phyloP scores from a whole-genome alignment of 2,888 invertebrate species.

The Galerucella pusilla region DNA sequence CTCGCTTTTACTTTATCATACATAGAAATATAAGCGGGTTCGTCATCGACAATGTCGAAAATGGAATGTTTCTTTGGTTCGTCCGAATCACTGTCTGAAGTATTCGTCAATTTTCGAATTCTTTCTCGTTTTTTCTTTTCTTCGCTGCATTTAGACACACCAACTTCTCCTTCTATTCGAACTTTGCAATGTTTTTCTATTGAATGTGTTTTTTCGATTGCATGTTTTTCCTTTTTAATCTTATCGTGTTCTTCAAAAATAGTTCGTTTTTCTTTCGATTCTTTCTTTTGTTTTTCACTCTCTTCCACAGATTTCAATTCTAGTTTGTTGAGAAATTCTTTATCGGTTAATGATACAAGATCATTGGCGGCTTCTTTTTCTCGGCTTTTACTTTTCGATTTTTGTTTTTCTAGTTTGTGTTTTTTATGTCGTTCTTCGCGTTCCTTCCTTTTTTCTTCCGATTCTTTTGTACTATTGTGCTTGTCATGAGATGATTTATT shows the following conservation, averaged over 20 bases:
- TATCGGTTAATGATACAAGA: conserved; percentile 61
- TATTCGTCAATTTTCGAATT: conserved; percentile 66
- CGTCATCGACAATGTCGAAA: conserved; percentile 90
- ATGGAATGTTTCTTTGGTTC: conserved; percentile 91
- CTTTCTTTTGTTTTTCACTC: conserved; percentile 66
- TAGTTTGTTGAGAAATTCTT: conserved; percentile 71
- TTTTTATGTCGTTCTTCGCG: conserved; percentile 60
- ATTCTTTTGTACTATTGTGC: conserved; percentile 62
- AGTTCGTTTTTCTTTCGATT: conserved; percentile 46
- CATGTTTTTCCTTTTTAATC: conserved; percentile 44
- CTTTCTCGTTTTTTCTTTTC: conserved; percentile 54
- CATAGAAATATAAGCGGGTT: conserved; percentile 94
- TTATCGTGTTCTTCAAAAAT: conserved; percentile 42
- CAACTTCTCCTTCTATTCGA: conserved; percentile 43
- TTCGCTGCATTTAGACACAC: conserved; percentile 50
- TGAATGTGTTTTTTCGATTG: conserved; percentile 47
- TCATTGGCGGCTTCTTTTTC: conserved; percentile 55
- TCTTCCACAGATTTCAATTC: conserved; percentile 70
- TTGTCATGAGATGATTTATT: conserved; percentile 68
- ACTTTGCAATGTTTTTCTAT: conserved; percentile 44
- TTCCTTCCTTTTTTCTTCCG: conserved; percentile 55
- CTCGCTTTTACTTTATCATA: conserved; percentile 97
- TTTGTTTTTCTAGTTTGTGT: conserved; percentile 57
- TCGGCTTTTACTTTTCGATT: conserved; percentile 59
- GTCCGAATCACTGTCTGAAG: conserved; percentile 79